These are phyloP conservation scores for Hypena proboscidalis DNA, from an alignment of 2,888 invertebrate species.

Conservation along the genomic window DNA sequence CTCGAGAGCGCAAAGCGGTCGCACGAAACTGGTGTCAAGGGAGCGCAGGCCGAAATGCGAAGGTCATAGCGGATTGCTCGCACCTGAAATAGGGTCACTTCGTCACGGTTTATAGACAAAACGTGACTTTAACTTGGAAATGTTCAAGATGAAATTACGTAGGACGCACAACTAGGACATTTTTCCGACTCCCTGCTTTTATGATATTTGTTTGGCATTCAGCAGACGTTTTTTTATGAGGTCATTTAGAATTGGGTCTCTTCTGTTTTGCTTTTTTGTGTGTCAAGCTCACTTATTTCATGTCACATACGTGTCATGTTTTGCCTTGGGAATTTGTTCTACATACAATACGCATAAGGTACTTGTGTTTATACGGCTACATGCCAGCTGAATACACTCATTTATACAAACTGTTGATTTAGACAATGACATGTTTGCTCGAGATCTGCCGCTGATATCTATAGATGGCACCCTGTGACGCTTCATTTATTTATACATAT, in stretches of 20 bases:
- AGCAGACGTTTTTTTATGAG: conserved; percentile 29
- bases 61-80: conserved; percentile 76
- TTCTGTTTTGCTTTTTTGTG: conserved; percentile 16
- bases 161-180: conserved; percentile 27
- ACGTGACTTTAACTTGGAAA: conserved; percentile 73
- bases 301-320: conserved; percentile 5
- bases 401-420: too few species aligned
- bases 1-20: conserved; percentile 65
- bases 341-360: too few species aligned
- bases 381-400: too few species aligned
- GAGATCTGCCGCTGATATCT: too few species aligned
- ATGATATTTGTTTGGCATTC: conserved; percentile 48
- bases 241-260: conserved; percentile 24
- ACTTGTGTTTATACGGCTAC: too few species aligned
- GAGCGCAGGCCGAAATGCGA: conserved; percentile 70
- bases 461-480: too few species aligned
- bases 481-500: too few species aligned
- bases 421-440: too few species aligned
- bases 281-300: conserved; percentile 19
- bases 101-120: conserved; percentile 68
- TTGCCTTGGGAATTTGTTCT: conserved; percentile 12
- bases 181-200: conserved; percentile 39
- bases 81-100: conserved; percentile 75
- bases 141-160: conserved; percentile 49
- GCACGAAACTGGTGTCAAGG: conserved; percentile 67